Conservation (phyloP, 2,888 invertebrate species). For the Lamellibrachia columna region DNA sequence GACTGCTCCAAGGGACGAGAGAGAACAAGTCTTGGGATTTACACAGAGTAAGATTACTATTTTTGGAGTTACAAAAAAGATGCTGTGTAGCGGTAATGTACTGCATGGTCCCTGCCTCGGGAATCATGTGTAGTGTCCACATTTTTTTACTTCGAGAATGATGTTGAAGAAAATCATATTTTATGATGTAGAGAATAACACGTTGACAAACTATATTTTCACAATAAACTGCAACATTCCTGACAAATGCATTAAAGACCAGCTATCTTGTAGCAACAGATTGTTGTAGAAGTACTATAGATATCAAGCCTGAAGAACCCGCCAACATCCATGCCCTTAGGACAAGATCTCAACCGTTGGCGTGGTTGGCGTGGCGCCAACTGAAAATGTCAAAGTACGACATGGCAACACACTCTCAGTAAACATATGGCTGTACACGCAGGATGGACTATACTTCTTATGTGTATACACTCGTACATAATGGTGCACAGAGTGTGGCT, state of each 20-base stretch:
- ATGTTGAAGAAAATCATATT: not conserved
- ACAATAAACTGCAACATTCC: not conserved
- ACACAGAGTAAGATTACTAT: not conserved
- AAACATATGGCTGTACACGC: not conserved
- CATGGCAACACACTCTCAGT: not conserved
- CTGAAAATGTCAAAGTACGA: conserved; percentile 2
- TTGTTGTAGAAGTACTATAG: not conserved
- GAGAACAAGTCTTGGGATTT: not conserved
- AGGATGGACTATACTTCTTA: not conserved
- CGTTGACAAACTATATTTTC: not conserved
- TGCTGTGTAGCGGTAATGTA: not conserved
- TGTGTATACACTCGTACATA: not conserved
- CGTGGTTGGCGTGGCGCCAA: not conserved
- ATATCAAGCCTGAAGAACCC: not conserved
- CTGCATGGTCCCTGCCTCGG: not conserved
- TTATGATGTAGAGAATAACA: not conserved
- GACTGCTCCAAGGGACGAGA: not conserved
- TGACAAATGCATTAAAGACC: not conserved
- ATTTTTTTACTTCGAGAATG: not conserved
- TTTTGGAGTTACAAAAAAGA: not conserved
- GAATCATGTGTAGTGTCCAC: not conserved
- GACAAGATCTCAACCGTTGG: not conserved
- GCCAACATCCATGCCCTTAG: conserved; percentile 1
- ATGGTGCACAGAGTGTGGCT: not conserved
- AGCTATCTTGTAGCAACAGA: not conserved